Evolutionary conservation across 2,113 vertebrate genomes (phyloP).

Genomic region (Brachypteracias leptosomus): DNA sequence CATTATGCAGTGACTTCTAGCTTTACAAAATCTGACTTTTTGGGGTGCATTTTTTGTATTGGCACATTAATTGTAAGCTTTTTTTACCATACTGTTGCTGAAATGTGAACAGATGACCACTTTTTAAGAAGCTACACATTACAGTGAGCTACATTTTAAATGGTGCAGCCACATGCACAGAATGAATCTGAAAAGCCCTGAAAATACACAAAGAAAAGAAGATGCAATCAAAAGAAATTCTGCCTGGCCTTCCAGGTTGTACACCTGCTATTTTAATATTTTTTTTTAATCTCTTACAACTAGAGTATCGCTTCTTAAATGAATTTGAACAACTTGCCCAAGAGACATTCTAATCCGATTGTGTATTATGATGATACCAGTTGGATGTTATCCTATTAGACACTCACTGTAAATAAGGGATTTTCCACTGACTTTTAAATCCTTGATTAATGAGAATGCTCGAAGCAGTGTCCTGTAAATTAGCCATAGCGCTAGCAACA

Average conservation of each 20-base stretch:
- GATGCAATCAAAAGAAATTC: not conserved
- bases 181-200: not conserved
- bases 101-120: not conserved
- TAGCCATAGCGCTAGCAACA: constrained; percentile 34
- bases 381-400: constrained; percentile 62
- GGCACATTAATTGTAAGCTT: not conserved
- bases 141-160: not conserved
- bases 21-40: not conserved
- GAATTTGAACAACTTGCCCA: constrained; percentile 29
- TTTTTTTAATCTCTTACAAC: not conserved
- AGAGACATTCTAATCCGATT: constrained; percentile 39
- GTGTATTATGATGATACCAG: constrained; percentile 12
- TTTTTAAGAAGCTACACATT: not conserved
- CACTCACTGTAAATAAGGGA: constrained; percentile 41
- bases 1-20: not conserved
- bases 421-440: constrained; percentile 61
- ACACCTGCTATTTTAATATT: not conserved
- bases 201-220: not conserved
- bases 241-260: not conserved
- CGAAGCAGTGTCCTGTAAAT: constrained; percentile 58
- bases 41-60: not conserved
- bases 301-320: not conserved
- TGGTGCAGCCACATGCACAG: accelerated
- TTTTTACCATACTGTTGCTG: not conserved
- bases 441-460: constrained; percentile 58